Conservation (phyloP, 1,140 invertebrate species). For the Temnothorax curvispinosus region DNA sequence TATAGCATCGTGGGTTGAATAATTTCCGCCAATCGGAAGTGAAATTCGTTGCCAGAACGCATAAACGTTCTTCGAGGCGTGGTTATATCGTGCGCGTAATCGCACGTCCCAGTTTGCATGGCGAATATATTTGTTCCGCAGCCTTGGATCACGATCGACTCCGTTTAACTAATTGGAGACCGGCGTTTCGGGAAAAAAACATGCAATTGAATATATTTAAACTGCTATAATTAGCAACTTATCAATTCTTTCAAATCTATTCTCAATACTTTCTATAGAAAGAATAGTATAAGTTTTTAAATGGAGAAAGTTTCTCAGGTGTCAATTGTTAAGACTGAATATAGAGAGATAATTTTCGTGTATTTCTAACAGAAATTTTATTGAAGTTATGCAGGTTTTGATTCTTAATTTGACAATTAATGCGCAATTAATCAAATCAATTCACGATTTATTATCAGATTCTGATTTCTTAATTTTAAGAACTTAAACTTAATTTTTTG, state of each 20-base stretch:
- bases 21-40: slow-evolving; percentile 71
- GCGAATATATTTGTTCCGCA: slow-evolving; percentile 42
- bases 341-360: neutral
- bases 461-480: neutral
- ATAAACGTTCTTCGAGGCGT: slow-evolving; percentile 19
- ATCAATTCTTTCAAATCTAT: neutral
- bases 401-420: neutral
- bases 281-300: neutral
- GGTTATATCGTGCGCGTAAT: slow-evolving; percentile 42
- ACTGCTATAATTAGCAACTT: neutral
- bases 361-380: neutral
- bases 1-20: slow-evolving; percentile 46
- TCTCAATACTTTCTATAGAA: neutral
- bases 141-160: slow-evolving; percentile 20
- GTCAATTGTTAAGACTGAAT: neutral
- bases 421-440: neutral
- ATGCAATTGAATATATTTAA: slow-evolving; percentile 25
- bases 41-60: slow-evolving; percentile 63
- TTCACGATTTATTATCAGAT: neutral
- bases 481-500: neutral
- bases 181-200: slow-evolving; percentile 1
- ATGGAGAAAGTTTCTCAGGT: neutral
- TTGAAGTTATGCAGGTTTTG: neutral
- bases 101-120: slow-evolving; percentile 28
- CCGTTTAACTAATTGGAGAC: slow-evolving; percentile 29